Conservation (phyloP, 2,888 invertebrate genomes). For the Pristionchus entomophagus region DNA sequence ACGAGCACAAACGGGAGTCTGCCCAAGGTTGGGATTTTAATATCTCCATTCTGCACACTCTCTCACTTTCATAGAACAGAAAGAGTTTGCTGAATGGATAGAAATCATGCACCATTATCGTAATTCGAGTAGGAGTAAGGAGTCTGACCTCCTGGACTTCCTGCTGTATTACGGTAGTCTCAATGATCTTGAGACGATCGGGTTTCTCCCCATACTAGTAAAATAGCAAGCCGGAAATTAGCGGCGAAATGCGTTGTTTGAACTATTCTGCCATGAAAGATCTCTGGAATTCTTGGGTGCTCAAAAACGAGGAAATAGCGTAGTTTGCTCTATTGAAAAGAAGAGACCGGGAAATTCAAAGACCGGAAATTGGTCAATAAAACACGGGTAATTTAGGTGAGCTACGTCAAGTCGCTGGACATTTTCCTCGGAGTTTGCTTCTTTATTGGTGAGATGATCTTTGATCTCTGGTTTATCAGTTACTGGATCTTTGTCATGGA, state of each 20-base stretch:
- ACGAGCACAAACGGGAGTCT: slow-evolving; percentile 76
- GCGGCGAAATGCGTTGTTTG: neutral
- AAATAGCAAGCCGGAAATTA: neutral
- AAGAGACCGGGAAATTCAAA: too few species aligned
- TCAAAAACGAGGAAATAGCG: neutral
- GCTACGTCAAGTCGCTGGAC: slow-evolving; percentile 77
- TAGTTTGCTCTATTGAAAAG: neutral
- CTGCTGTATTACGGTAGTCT: neutral
- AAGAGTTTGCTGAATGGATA: too few species aligned
- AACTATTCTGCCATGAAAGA: neutral
- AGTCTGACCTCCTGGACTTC: neutral
- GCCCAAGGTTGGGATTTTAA: slow-evolving; percentile 72
- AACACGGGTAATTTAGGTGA: slow-evolving; percentile 56
- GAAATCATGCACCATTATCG: too few species aligned
- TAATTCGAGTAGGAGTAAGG: neutral
- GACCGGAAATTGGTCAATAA: too few species aligned
- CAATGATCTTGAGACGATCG: too few species aligned
- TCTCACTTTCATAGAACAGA: neutral
- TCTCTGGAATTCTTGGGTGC: neutral
- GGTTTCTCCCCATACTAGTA: neutral
- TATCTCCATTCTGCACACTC: neutral
- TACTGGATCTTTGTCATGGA: too few species aligned
- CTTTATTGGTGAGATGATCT: slow-evolving; percentile 72
- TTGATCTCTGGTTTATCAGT: neutral
- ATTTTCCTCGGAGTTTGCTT: slow-evolving; percentile 77